Evolutionary conservation across 2,113 vertebrate species (phyloP).

Genomic region (Stigmatopora nigra): DNA sequence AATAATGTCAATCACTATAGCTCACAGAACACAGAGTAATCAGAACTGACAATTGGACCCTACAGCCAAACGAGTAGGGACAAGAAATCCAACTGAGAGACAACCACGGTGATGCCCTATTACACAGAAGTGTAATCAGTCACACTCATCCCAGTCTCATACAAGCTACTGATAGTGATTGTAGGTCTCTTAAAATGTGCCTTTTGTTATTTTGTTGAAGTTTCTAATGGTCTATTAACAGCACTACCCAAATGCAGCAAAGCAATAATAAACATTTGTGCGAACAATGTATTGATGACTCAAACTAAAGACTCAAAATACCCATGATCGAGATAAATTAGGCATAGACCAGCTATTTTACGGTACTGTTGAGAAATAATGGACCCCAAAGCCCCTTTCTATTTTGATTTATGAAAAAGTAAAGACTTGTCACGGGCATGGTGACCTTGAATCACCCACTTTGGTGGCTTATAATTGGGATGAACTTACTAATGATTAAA

Average conservation of each 20-base stretch:
- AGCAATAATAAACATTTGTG: neutral
- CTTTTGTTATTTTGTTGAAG: neutral
- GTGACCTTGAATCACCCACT: neutral
- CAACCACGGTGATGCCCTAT: slow-evolving; percentile 28
- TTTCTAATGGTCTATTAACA: neutral
- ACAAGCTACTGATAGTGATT: neutral
- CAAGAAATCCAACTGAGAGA: slow-evolving; percentile 40
- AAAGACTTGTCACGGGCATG: neutral
- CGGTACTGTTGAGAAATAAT: neutral
- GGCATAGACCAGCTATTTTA: neutral
- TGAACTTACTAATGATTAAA: neutral
- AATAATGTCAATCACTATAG: slow-evolving; percentile 55
- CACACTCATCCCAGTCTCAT: neutral
- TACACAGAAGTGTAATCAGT: slow-evolving; percentile 39
- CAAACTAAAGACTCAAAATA: neutral
- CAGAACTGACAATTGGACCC: slow-evolving; percentile 48
- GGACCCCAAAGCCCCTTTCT: neutral
- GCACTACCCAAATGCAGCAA: neutral
- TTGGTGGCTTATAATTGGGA: neutral
- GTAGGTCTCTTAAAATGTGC: neutral
- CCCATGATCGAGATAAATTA: neutral
- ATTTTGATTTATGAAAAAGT: neutral
- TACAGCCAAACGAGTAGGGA: slow-evolving; percentile 42
- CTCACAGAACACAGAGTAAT: slow-evolving; percentile 56
- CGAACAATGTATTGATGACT: neutral